phyloP scores from a whole-genome alignment of 2,113 vertebrate species.

The Thermophis baileyi region DNA sequence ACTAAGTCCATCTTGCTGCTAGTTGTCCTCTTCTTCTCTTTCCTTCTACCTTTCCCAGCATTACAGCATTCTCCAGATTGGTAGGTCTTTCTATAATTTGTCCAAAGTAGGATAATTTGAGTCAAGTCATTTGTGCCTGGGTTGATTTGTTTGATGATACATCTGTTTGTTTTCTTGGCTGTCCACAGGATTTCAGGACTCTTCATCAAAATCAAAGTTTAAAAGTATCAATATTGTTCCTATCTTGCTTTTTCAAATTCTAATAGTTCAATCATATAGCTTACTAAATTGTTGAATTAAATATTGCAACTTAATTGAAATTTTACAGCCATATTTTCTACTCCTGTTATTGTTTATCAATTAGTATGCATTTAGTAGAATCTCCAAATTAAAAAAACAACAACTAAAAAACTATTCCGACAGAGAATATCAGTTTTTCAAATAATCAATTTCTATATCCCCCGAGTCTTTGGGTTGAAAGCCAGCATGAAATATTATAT shows the following conservation, averaged over 20 bases:
- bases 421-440: constrained; percentile 22
- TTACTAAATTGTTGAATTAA: constrained; percentile 11
- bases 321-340: constrained; percentile 28
- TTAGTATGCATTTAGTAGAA: background rate
- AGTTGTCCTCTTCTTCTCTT: background rate
- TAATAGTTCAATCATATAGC: background rate
- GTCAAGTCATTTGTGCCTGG: background rate
- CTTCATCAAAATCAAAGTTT: background rate
- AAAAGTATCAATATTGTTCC: background rate
- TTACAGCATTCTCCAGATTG: background rate
- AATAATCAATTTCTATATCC: constrained; percentile 22
- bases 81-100: background rate
- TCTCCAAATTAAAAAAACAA: constrained; percentile 1
- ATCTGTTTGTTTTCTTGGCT: background rate
- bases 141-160: background rate
- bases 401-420: background rate
- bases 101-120: background rate
- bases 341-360: constrained; percentile 17
- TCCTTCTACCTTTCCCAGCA: background rate
- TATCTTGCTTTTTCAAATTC: background rate
- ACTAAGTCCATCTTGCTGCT: background rate
- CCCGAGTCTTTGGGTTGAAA: constrained; percentile 49
- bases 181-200: background rate
- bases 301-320: background rate
- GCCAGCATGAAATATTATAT: constrained; percentile 61